Percentiles rank a stretch among this genome's conserved stretches.
phyloP scores from a whole-genome alignment of 1,140 invertebrate species.

The Drosophila subobscura region DNA sequence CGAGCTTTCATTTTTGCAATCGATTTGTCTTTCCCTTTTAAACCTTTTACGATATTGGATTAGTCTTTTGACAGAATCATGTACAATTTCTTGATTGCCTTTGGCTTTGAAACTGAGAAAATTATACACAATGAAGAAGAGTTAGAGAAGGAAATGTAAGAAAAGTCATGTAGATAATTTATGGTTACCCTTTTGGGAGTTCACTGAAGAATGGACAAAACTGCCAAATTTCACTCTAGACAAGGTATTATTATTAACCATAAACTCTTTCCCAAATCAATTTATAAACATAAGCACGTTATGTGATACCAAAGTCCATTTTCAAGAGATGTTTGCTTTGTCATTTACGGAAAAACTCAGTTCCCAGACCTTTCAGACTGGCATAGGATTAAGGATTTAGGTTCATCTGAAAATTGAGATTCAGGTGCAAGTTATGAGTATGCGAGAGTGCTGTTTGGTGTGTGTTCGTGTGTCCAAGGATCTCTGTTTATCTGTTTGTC shows the following conservation, averaged over 20 bases:
- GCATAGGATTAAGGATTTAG: too few species aligned
- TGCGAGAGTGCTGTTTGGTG: slow-evolving; percentile 41
- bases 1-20: slow-evolving; percentile 16
- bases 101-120: slow-evolving; percentile 15
- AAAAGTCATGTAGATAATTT: too few species aligned
- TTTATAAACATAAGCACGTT: too few species aligned
- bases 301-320: too few species aligned
- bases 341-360: too few species aligned
- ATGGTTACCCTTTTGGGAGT: too few species aligned
- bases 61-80: slow-evolving; percentile 18
- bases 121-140: background rate
- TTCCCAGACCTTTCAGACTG: slow-evolving; percentile 1
- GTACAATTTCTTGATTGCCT: slow-evolving; percentile 20
- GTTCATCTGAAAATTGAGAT: slow-evolving; percentile 10
- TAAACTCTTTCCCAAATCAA: too few species aligned
- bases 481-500: slow-evolving; percentile 22
- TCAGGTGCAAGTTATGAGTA: slow-evolving; percentile 53
- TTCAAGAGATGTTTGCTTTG: too few species aligned
- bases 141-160: too few species aligned
- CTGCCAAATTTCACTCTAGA: too few species aligned
- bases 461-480: slow-evolving; percentile 6
- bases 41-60: slow-evolving; percentile 25
- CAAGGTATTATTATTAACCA: too few species aligned
- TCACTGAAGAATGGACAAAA: too few species aligned
- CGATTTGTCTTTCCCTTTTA: slow-evolving; percentile 8